These are phyloP conservation scores for Exocentrus adspersus DNA, from an alignment of 2,888 invertebrate genomes.

Conservation along the genomic window DNA sequence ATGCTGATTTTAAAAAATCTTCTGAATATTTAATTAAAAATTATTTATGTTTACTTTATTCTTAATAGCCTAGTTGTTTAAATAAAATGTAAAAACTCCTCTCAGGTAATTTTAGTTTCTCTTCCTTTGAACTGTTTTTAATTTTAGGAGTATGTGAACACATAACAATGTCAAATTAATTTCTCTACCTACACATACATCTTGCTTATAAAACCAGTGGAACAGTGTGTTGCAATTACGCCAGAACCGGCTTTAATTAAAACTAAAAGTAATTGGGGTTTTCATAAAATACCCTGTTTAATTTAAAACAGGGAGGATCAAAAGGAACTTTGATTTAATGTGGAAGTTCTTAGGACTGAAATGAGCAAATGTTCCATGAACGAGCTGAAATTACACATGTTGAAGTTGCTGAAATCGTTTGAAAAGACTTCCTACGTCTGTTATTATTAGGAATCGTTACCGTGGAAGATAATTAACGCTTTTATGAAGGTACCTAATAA, in stretches of 20 bases:
- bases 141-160: too few relatives aligned
- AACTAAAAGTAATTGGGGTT: neutral
- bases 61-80: too few relatives aligned
- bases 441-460: neutral
- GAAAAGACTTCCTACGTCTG: neutral
- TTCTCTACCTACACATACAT: too few relatives aligned
- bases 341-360: neutral
- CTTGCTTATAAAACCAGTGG: too few relatives aligned
- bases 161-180: too few relatives aligned
- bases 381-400: neutral
- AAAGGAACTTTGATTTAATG: neutral
- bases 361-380: neutral
- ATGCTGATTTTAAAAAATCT: too few relatives aligned
- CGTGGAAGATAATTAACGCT: neutral
- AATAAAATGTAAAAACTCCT: too few relatives aligned
- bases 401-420: neutral
- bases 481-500: neutral
- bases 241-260: neutral
- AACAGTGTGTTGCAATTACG: too few relatives aligned
- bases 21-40: too few relatives aligned
- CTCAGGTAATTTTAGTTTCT: too few relatives aligned
- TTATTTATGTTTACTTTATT: too few relatives aligned
- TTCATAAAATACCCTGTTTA: neutral
- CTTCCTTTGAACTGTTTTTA: too few relatives aligned
- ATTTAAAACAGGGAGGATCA: neutral